Percentiles rank a stretch among this genome's conserved stretches.
Evolutionary conservation across 2,888 invertebrate species (phyloP).

Genomic region (Argynnis bischoffii): DNA sequence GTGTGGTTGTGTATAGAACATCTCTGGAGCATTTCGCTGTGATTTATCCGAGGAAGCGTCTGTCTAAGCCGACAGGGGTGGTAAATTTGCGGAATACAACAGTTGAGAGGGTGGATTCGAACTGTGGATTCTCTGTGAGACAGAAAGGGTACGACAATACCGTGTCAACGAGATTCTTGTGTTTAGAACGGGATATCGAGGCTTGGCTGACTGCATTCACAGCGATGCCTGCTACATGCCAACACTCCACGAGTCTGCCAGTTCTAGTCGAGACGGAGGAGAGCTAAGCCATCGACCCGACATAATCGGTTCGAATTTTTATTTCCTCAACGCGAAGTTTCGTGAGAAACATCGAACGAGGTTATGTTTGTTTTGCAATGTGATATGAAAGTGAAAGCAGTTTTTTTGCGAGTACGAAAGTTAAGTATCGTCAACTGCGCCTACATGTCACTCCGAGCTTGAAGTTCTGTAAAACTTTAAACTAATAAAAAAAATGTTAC

Average conservation of each 20-base stretch:
- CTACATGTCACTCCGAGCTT: conserved; percentile 38
- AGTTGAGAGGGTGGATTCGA: conserved; percentile 75
- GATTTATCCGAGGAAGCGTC: conserved; percentile 84
- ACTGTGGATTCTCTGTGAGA: conserved; percentile 80
- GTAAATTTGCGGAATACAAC: conserved; percentile 83
- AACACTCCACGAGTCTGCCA: conserved; percentile 79
- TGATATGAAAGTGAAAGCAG: conserved; percentile 72
- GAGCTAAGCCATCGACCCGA: conserved; percentile 53
- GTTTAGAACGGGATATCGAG: conserved; percentile 81
- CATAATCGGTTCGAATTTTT: conserved; percentile 48
- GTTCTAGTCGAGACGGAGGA: conserved; percentile 85
- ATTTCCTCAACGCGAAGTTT: conserved; percentile 44
- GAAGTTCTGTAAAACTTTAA: conserved; percentile 32
- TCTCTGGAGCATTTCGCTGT: conserved; percentile 85
- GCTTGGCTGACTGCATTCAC: conserved; percentile 84
- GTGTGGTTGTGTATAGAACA: conserved; percentile 85
- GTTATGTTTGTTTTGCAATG: conserved; percentile 71
- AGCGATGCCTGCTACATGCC: conserved; percentile 69
- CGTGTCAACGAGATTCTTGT: conserved; percentile 82
- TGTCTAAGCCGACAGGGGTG: conserved; percentile 83
- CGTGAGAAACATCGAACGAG: conserved; percentile 53
- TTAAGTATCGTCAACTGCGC: conserved; percentile 48
- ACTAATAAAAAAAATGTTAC: conserved; percentile 28
- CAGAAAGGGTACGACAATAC: conserved; percentile 85
- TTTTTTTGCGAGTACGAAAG: conserved; percentile 70